Percentiles rank a stretch among this genome's conserved stretches.
Conservation (phyloP, 2,113 vertebrate genomes). For the Lamprotornis superbus region DNA sequence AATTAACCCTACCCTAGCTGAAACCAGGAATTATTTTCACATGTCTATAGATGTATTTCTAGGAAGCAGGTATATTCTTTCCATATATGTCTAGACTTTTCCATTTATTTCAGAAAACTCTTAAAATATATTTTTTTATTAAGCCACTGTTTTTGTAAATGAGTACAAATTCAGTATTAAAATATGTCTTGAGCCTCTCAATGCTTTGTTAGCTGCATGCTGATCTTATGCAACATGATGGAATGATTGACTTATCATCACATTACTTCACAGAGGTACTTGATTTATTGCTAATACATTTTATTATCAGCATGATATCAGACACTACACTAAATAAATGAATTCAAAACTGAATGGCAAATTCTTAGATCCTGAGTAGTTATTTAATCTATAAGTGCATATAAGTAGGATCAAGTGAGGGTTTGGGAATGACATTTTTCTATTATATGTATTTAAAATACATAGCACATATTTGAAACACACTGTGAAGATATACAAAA, state of each 20-base stretch:
- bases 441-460: not conserved
- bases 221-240: not conserved
- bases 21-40: not conserved
- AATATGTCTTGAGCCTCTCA: not conserved
- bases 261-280: not conserved
- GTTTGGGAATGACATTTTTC: not conserved
- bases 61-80: not conserved
- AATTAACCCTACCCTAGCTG: not conserved
- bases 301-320: not conserved
- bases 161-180: not conserved
- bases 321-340: not conserved
- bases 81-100: not conserved
- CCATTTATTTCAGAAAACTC: not conserved
- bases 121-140: not conserved
- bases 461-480: too few species aligned
- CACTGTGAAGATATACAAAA: not conserved
- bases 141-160: not conserved
- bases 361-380: not conserved
- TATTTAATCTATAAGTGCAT: not conserved
- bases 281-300: not conserved
- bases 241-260: not conserved
- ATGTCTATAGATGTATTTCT: not conserved
- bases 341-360: not conserved
- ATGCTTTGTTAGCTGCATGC: not conserved
- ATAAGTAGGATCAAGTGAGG: not conserved